A percentile compares a stretch with the other conserved stretches of the same genome.
These are phyloP conservation scores for Heterocephalus glaber DNA, from an alignment of 2,113 vertebrate species.

Conservation along the genomic window DNA sequence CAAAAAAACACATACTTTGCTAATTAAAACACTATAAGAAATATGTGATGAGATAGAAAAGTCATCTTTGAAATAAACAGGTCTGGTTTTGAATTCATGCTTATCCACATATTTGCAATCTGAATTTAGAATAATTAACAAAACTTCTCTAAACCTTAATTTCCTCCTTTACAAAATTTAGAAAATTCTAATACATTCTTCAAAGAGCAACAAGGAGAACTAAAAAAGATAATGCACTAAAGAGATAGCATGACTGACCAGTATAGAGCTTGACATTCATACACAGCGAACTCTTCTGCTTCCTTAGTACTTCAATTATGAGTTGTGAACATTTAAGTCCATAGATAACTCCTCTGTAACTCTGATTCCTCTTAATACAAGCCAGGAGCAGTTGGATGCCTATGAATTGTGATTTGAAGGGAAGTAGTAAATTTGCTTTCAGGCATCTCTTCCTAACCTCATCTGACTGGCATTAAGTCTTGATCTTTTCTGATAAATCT, in stretches of 20 bases:
- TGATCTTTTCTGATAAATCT: background rate
- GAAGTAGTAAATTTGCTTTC: background rate
- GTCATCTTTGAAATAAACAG: background rate
- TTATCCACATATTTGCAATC: background rate
- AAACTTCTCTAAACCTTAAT: slow-evolving; percentile 2
- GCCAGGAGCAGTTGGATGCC: background rate
- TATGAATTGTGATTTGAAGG: background rate
- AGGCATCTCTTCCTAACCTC: no score
- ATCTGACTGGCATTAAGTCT: background rate
- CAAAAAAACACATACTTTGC: background rate
- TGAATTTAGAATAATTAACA: slow-evolving; percentile 5
- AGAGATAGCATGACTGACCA: slow-evolving; percentile 8
- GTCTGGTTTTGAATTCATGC: background rate
- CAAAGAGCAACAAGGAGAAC: slow-evolving; percentile 36
- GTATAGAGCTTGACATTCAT: background rate
- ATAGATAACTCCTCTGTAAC: background rate
- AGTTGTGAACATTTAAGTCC: background rate
- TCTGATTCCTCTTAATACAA: background rate
- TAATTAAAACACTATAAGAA: background rate
- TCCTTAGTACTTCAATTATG: background rate
- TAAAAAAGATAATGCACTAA: slow-evolving; percentile 43
- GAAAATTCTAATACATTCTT: slow-evolving; percentile 39
- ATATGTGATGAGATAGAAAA: background rate
- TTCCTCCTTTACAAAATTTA: slow-evolving; percentile 57
- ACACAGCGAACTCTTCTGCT: background rate